These are phyloP conservation scores for Scaptomyza flava DNA, from an alignment of 2,888 invertebrate species.

Conservation along the genomic window DNA sequence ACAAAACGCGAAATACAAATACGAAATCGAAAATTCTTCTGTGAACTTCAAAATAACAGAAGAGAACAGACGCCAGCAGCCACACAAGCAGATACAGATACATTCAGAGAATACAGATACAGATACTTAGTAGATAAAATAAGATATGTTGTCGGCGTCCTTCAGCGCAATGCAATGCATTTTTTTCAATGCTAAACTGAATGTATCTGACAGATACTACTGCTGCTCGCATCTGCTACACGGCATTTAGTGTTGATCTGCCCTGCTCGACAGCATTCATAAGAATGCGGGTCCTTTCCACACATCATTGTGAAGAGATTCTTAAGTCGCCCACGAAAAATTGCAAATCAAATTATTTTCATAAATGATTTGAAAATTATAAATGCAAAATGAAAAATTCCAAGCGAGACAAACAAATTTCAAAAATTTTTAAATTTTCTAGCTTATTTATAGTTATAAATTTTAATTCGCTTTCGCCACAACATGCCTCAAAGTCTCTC, in stretches of 20 bases:
- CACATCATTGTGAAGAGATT: slow-evolving; percentile 49
- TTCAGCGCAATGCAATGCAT: slow-evolving; percentile 71
- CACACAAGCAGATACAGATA: slow-evolving; percentile 29
- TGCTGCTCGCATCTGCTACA: slow-evolving; percentile 1
- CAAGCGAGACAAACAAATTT: slow-evolving; percentile 59
- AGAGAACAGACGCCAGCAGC: slow-evolving; percentile 51
- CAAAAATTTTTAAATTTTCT: slow-evolving; percentile 50
- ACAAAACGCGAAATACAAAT: slow-evolving; percentile 41
- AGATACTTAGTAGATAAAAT: slow-evolving; percentile 23
- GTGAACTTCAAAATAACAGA: slow-evolving; percentile 64
- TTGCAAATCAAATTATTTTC: slow-evolving; percentile 56
- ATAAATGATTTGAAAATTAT: slow-evolving; percentile 65
- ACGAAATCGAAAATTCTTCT: slow-evolving; percentile 43
- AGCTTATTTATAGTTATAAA: slow-evolving; percentile 72
- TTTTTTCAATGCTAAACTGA: slow-evolving; percentile 73
- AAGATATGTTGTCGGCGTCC: slow-evolving; percentile 71
- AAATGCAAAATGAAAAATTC: slow-evolving; percentile 46
- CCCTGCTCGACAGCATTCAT: slow-evolving; percentile 44
- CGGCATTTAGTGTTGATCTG: slow-evolving; percentile 25
- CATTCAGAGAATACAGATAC: slow-evolving; percentile 22
- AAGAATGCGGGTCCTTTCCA: slow-evolving; percentile 54
- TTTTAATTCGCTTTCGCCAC: slow-evolving; percentile 65
- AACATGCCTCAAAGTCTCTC: slow-evolving; percentile 41
- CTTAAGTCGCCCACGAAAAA: slow-evolving; percentile 37
- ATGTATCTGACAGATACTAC: slow-evolving; percentile 43